Evolutionary conservation across 2,797 vertebrate species (phyloP), one percentile per base, ranked within the genome.

Genomic region (Balearica regulorum): DNA sequence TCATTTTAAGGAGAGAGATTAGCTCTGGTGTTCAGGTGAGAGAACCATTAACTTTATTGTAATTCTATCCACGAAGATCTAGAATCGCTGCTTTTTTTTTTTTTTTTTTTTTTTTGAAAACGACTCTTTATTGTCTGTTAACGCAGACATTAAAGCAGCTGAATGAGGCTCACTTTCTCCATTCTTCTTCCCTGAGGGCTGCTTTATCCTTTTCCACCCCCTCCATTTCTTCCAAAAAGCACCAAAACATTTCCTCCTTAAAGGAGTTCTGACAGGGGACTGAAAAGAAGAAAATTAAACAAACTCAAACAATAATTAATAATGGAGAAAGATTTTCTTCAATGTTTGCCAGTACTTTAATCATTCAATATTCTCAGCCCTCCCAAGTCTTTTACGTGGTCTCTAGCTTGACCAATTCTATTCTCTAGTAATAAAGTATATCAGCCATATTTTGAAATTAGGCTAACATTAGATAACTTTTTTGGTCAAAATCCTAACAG

Each of bases 141-240:
- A 82, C 0, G 5, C 29, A 94, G 77, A 91, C 77, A 91, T 96
- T 95, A 97, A 94, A 96, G 79, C 55, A 84, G 37, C n/a, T 66
- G 87, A 94, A 95, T 51, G 72, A 93, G 79, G 39, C 57, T 95
- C 51, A 19, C 80, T 94, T 91, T 90, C 37, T 90, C 72, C 62
- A 8, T 88, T 95, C 94, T 92, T 80, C 65, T 96, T 94, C 91
- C 91, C 95, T 62, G 62, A 96, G 90, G 93, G 91, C 89, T 93
- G 77, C 65, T 93, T 94, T 83, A 93, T 94, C 94, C 93, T 91
- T 69, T 81, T 88, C 55, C 28, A 72, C 41, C 0, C 1, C 49
- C 48, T 92, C 54, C 6, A 51, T 79, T 89, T 94, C 89, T 88
- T 93, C 58, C 48, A 48, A 84, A 86, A 94, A 39, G 5, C 51